phyloP scores from a whole-genome alignment of 2,888 invertebrate genomes.

The Deladenus siricidicola region DNA sequence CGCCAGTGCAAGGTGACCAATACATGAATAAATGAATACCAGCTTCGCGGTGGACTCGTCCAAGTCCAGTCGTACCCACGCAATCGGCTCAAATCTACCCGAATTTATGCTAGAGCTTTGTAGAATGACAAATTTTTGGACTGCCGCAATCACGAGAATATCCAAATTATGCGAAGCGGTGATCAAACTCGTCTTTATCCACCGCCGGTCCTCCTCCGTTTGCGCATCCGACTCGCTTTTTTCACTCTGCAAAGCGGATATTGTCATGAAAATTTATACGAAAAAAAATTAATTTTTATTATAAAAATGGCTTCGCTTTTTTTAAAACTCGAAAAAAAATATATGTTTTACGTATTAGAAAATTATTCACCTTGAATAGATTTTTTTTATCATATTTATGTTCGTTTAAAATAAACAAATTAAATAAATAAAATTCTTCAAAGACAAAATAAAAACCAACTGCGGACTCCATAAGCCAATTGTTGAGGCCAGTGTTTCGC shows the following conservation, averaged over 20 bases:
- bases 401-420: background rate
- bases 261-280: background rate
- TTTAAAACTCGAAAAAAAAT: background rate
- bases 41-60: too few relatives aligned
- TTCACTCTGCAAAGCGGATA: background rate
- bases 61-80: background rate
- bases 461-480: background rate
- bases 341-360: background rate
- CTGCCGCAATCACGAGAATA: constrained; percentile 24
- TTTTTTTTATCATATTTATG: too few relatives aligned
- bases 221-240: constrained; percentile 1
- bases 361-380: background rate
- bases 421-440: background rate
- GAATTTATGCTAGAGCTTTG: constrained; percentile 9
- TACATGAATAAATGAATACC: too few relatives aligned
- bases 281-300: background rate
- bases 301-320: background rate
- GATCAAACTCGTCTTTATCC: constrained; percentile 25
- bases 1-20: too few relatives aligned
- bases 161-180: constrained; percentile 25
- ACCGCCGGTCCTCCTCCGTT: constrained; percentile 6
- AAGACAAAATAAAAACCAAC: background rate
- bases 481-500: background rate
- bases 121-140: constrained; percentile 27
- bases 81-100: constrained; percentile 1